Base-by-base conservation (phyloP, 1,140 invertebrate species). In the Hycleus phaleratus region DNA sequence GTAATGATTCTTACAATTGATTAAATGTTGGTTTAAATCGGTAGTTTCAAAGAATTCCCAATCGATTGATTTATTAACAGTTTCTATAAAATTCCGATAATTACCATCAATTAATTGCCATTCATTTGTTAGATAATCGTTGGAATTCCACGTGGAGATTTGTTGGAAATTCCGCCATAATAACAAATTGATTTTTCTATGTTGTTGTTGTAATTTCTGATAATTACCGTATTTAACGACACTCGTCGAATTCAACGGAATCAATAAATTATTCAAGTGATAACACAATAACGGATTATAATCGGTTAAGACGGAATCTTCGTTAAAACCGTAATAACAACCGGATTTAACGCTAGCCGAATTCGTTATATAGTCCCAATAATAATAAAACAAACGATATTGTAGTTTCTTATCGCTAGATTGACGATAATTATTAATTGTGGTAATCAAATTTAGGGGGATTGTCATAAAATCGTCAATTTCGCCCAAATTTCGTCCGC, bases 141-240 rank as follows among this genome's bases (percentile, higher is more conserved):
- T 70, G 8, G 58, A 45, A 9, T 58, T 4, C 42, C n/a, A 56
- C 43, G 5, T 66, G 64, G n/a, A 71, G 39, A 32, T 32, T 12
- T 65, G 64, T 38, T 60, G 49, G 38, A 68, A 56, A 61, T 73
- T 71, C 26, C 53, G 60, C 71, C 71, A 73, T 32, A 73, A 49
- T 9, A 61, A 50, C 9, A 50, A 10, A 56, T 56, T 65, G n/a
- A 73, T 45, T 49, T 47, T 64, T 24, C 58, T 26, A 46, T 63
- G 63, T 56, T 67, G 61, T n/a, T 60, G 52, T 26, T 62, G 46
- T 11, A 61, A 39, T 26, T 68, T 60, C 42, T 61, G 57, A 46
- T 67, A 71, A 52, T 67, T 68, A 1, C 62, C 63, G 9, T 70
- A 61, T 18, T 60, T 62, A 6, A 58, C 56, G 11, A 44, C 46